A percentile compares a stretch with the other conserved stretches of the same genome.
These are phyloP conservation scores for Anastrepha ludens DNA, from an alignment of 1,140 invertebrate genomes.

Conservation along the genomic window DNA sequence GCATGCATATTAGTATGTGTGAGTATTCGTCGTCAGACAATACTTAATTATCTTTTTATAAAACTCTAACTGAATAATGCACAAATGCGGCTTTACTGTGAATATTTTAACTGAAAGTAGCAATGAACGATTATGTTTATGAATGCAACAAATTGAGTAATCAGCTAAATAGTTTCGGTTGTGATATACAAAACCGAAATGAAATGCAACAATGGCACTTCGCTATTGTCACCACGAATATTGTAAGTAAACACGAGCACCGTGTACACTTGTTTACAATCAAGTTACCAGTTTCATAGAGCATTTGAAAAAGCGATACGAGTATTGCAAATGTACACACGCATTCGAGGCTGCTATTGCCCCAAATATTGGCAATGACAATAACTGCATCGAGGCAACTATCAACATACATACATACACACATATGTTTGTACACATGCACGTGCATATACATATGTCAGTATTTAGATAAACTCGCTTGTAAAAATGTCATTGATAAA, in stretches of 20 bases:
- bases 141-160: conserved; percentile 14
- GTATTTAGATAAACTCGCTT: not conserved
- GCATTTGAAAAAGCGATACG: not conserved
- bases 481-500: conserved; percentile 29
- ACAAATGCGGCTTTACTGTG: not conserved
- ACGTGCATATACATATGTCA: no score
- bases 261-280: not conserved
- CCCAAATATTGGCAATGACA: not conserved
- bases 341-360: not conserved
- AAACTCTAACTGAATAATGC: not conserved
- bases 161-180: not conserved
- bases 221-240: not conserved
- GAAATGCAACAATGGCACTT: conserved; percentile 29
- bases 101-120: conserved; percentile 20
- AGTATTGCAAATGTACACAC: not conserved
- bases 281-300: not conserved
- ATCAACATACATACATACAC: no score
- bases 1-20: not conserved
- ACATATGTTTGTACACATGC: no score
- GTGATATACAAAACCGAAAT: not conserved
- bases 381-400: not conserved
- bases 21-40: not conserved
- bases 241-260: no score
- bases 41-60: conserved; percentile 5
- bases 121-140: conserved; percentile 29